Base-by-base conservation (phyloP, 2,888 invertebrate species). In the Cephus runcator region DNA sequence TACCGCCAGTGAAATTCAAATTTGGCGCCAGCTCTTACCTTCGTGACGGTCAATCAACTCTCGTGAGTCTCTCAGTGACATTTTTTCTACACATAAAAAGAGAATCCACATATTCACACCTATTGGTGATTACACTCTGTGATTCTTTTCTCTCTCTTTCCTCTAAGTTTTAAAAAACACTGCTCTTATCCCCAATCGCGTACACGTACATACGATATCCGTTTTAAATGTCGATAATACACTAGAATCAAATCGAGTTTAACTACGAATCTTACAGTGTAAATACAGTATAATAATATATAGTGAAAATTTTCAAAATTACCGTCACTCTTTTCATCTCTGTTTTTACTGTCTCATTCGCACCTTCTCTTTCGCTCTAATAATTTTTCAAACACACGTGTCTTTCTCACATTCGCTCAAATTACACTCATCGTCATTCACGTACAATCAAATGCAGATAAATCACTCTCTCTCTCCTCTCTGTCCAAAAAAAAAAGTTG, bases 241-340 rank as follows among this genome's bases (percentile, higher is more conserved):
- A 86, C 80, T 85, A 84, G 80, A 83, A 83, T 83, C 80, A 84
- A 85, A 79, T 82, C 77, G 33, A 82, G 76, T 79, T 73, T 78
- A 75, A 12, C 34, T 34, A 23, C 34, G 33, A 73, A 73, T 73
- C 76, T 82, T 81, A 77, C 76, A 69, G 77, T 81, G 80, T 85
- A 85, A 83, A 87, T 85, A 84, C 80, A 80, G 75, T 82, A 56
- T 56, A 56, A 56, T 56, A 56, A 56, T 56, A 23, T 82, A 87
- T 79, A 84, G 81, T 75, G 77, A 79, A 79, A 77, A 83, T 79
- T 79, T 74, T 69, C 35, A 78, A 78, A 81, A 34, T 73, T 79
- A 80, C 80, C 79, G 68, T 71, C 76, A 81, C 78, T 76, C 74
- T 69, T 76, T 74, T 69, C 71, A 73, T 73, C 69, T 75, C 40